phyloP scores from a whole-genome alignment of 2,113 vertebrate species.

The Haliaeetus leucogaster region DNA sequence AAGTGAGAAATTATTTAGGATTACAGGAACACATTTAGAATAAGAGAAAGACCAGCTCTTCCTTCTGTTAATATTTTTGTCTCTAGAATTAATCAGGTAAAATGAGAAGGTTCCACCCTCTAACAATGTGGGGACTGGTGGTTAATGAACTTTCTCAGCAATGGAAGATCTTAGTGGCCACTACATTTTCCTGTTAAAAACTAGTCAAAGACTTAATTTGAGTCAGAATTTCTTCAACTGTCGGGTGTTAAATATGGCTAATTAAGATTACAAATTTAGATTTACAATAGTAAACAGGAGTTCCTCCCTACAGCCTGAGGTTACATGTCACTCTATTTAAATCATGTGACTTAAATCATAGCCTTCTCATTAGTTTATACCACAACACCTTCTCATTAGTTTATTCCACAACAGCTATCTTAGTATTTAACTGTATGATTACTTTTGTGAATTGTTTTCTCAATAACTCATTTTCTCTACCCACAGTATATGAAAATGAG shows the following conservation, averaged over 20 bases:
- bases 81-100: not conserved
- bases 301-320: not conserved
- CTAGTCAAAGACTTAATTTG: not conserved
- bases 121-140: not conserved
- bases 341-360: not conserved
- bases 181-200: not conserved
- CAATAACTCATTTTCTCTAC: not conserved
- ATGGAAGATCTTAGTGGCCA: too few species aligned
- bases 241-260: not conserved
- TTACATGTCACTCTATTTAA: not conserved
- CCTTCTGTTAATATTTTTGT: not conserved
- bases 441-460: not conserved
- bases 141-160: not conserved
- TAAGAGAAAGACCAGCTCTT: not conserved
- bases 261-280: not conserved
- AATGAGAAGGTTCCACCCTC: not conserved
- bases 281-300: not conserved
- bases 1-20: not conserved
- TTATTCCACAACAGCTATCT: not conserved
- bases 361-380: not conserved
- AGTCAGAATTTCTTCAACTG: not conserved
- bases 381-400: not conserved
- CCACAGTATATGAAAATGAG: not conserved
- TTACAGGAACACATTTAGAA: not conserved
- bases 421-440: not conserved